Evolutionary conservation across 2,888 invertebrate species (phyloP).

Genomic region (Hydraecia micacea): DNA sequence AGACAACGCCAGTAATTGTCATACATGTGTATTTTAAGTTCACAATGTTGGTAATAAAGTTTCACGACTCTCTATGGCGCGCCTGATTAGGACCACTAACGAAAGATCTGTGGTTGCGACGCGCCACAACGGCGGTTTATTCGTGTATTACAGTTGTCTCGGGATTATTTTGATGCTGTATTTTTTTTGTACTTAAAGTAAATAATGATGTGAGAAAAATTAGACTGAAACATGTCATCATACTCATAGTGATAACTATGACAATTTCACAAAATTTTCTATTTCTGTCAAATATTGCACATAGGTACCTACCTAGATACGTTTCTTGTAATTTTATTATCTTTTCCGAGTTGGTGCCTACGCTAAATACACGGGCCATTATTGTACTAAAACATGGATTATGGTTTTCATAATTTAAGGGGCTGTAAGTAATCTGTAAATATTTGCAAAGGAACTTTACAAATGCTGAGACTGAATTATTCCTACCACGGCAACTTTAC

Average conservation of each 20-base stretch:
- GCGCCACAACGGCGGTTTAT: slow-evolving; percentile 70
- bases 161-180: slow-evolving; percentile 68
- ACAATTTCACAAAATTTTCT: neutral
- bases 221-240: neutral
- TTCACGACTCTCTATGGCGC: slow-evolving; percentile 77
- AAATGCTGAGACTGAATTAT: slow-evolving; percentile 56
- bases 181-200: slow-evolving; percentile 45
- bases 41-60: slow-evolving; percentile 82
- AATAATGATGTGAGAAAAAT: slow-evolving; percentile 44
- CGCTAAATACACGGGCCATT: neutral
- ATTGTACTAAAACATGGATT: slow-evolving; percentile 21
- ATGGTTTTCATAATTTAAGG: neutral
- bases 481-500: slow-evolving; percentile 41
- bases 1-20: slow-evolving; percentile 84
- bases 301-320: neutral
- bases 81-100: slow-evolving; percentile 81
- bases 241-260: neutral
- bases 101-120: slow-evolving; percentile 82
- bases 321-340: neutral
- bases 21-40: slow-evolving; percentile 88
- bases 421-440: slow-evolving; percentile 23
- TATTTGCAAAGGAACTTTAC: slow-evolving; percentile 38
- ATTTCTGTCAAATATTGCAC: slow-evolving; percentile 4
- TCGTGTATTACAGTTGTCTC: slow-evolving; percentile 72
- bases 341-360: neutral